Conservation (phyloP, 2,797 vertebrate species). For the Catamblyrhynchus diadema region DNA sequence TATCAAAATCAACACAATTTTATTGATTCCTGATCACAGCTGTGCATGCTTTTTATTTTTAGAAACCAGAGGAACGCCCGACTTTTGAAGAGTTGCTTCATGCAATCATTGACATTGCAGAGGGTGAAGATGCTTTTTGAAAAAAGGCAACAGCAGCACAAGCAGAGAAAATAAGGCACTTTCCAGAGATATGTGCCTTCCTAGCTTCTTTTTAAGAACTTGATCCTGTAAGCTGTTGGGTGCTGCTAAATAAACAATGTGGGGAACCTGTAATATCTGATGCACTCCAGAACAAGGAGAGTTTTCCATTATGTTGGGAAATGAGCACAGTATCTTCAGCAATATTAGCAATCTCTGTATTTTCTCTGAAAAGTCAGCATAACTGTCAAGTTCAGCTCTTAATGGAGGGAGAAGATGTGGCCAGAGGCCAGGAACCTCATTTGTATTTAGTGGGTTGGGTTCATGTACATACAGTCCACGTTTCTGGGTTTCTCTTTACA, state of each 20-base stretch:
- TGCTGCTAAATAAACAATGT: not conserved
- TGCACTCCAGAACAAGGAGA: not conserved
- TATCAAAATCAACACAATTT: not conserved
- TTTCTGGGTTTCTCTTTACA: not conserved
- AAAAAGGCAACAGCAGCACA: not conserved
- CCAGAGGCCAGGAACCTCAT: not conserved
- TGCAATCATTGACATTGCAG: slow-evolving; percentile 80
- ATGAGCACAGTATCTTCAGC: not conserved
- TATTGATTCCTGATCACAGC: not conserved
- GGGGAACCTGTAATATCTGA: not conserved
- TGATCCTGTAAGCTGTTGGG: not conserved
- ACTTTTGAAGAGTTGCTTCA: slow-evolving; percentile 80
- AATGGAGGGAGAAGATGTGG: not conserved
- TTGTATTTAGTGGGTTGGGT: not conserved
- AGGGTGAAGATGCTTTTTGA: slow-evolving; percentile 78
- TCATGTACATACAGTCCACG: not conserved
- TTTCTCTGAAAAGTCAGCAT: not conserved
- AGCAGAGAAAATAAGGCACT: not conserved
- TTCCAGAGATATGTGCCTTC: not conserved
- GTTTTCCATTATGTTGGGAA: not conserved
- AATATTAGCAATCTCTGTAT: not conserved
- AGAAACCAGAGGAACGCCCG: slow-evolving; percentile 87
- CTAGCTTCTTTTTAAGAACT: not conserved
- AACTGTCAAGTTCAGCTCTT: not conserved
- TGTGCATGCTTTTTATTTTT: not conserved